Evolutionary conservation across 2,888 invertebrate genomes (phyloP), one percentile per base, ranked within the genome.

Genomic region (Zhuqinia jingwanae): DNA sequence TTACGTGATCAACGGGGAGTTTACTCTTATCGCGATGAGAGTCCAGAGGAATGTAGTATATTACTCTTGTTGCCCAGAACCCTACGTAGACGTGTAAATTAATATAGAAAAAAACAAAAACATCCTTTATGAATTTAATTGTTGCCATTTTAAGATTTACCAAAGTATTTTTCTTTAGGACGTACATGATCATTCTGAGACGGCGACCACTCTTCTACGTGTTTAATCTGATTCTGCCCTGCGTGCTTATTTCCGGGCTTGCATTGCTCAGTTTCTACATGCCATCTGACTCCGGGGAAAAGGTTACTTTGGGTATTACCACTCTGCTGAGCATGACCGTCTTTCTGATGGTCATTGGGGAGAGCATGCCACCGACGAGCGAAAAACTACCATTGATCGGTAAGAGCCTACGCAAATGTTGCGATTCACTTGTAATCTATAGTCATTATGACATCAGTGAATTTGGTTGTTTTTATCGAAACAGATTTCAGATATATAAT

Each of bases 281-380:
- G 92, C 94, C 94, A 22, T 93, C 93, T 13, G 94, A 94, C 91
- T 93, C 81, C 10, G 94, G 94, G 15, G 93, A 93, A 89, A 93
- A 93, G 88, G 92, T 92, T 2, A 93, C 93, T 0, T 89, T 94
- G 92, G 94, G 94, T 70, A 94, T 94, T 80, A 94, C 94, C 13
- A 94, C 93, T 2, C 91, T 94, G 22, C 92, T 94, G 45, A 93
- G 93, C n/a, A 93, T 94, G 93, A 94, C 93, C 45, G 94, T 94
- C 20, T 94, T 94, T 89, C 92, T 94, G 87, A 94, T 94, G 93
- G 92, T 94, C 20, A 94, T 94, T 45, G 93, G 94, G 0, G 94
- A 94, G 90, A 93, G 93, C 85, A 94, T 94, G 92, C 94, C 94
- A 1, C 94, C 94, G 0, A 94, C 94, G 1, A 94, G 94, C 1